phyloP scores from a whole-genome alignment of 1,140 invertebrate species.

The Caenorhabditis elegans region DNA sequence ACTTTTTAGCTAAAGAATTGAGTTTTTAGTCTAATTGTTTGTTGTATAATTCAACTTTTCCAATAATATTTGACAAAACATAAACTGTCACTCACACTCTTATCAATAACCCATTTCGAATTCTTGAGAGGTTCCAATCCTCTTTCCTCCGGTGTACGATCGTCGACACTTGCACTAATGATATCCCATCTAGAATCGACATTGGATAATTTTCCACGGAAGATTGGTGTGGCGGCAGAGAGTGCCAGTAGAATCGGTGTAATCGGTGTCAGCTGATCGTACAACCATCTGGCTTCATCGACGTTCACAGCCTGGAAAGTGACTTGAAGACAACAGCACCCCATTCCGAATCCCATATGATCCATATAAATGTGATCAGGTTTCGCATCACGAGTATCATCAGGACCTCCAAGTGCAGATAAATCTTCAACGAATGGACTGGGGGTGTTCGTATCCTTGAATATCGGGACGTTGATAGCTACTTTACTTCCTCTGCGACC shows the following conservation, averaged over 20 bases:
- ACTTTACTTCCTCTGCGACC: conserved; percentile 88
- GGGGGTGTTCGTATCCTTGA: conserved; percentile 80
- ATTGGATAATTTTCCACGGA: conserved; percentile 87
- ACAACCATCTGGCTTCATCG: conserved; percentile 87
- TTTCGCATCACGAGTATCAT: conserved; percentile 55
- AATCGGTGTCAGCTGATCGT: conserved; percentile 93
- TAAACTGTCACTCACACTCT: conserved; percentile 68
- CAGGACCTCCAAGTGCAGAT: conserved; percentile 39
- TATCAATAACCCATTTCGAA: conserved; percentile 83
- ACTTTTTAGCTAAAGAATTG: no score
- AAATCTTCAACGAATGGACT: conserved; percentile 69
- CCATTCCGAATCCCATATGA: conserved; percentile 99
- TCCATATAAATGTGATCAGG: conserved; percentile 90
- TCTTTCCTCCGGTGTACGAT: conserved; percentile 88
- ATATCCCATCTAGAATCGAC: conserved; percentile 95
- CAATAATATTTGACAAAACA: neutral
- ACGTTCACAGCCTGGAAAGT: conserved; percentile 90
- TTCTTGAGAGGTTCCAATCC: conserved; percentile 74
- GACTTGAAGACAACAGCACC: conserved; percentile 89
- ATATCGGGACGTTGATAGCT: conserved; percentile 90
- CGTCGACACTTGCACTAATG: conserved; percentile 83
- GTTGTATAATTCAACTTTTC: no score
- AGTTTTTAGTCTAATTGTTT: no score
- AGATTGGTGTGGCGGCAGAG: conserved; percentile 91
- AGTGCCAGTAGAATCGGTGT: conserved; percentile 96